Evolutionary conservation across 2,797 vertebrate genomes (phyloP), one percentile per base, ranked within the genome.

Genomic region (Adelosebastes latens): DNA sequence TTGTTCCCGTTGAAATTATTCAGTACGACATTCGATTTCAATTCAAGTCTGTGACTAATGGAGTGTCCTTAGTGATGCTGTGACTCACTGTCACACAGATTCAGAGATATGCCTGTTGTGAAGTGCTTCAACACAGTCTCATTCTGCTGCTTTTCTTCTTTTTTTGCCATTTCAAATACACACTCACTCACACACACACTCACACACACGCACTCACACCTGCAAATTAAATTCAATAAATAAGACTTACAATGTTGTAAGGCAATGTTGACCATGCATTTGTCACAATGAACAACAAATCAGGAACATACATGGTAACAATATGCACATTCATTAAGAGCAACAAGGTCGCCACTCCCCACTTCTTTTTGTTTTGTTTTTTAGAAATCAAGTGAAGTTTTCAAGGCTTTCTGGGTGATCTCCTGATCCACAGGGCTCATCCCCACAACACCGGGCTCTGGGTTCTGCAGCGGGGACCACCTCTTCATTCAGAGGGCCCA

Each of bases 391-490:
- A 77, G 90, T 65, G 79, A 87, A 81, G 88, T 95, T 96, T 96
- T 97, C 97, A 97, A 98, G 97, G 97, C 96, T 96, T 97, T 96
- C 96, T 94, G 96, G 97, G 96, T 95, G 96, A 96, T 93, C 95
- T 95, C 94, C 95, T 96, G 95, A 95, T 96, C 87, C 91, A 95
- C 96, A 95, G 95, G 96, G 93, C 75, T 84, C 83, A 66, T 80
- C 71, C 59, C 73, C 71, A 34, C 34, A 24, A 82, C 79, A 36
- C 70, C 69, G 24, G 72, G 72, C 70, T 69, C 81, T 64, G 81
- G 71, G 79, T 82, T 76, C 69, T 90, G 83, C 81, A 80, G 82
- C 20, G 42, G 75, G 77, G 78, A 73, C 49, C 4, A 10, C 73
- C 66, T 80, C 74, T 72, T 46, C 39, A 8, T 34, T 72, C 68